A percentile compares a stretch with the other conserved stretches of the same genome.
phyloP scores from a whole-genome alignment of 2,113 vertebrate species.

The Ammospiza nelsoni region DNA sequence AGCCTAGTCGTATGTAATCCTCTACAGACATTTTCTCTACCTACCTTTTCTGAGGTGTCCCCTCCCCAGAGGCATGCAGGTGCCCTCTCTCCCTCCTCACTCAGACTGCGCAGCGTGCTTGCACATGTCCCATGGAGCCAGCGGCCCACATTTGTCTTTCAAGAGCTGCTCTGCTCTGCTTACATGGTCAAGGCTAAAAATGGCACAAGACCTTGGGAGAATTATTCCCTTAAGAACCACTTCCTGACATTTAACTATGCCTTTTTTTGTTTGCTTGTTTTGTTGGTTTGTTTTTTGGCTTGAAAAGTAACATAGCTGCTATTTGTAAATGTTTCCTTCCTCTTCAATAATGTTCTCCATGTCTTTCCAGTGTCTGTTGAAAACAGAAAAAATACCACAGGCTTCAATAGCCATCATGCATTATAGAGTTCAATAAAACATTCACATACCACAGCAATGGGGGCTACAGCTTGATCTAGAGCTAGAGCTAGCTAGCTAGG shows the following conservation, averaged over 20 bases:
- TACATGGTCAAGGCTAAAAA: neutral
- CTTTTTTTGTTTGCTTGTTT: neutral
- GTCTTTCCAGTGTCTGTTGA: neutral
- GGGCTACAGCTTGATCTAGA: neutral
- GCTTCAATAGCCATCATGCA: neutral
- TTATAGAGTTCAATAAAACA: neutral
- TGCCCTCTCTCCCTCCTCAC: neutral
- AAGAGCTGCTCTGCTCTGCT: neutral
- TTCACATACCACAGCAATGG: neutral
- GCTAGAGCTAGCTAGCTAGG: neutral
- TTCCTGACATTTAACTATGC: neutral
- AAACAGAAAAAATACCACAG: neutral
- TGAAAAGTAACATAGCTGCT: neutral
- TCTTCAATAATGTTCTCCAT: neutral
- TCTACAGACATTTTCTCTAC: neutral
- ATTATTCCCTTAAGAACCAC: neutral
- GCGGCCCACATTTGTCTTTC: accelerated
- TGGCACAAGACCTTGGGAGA: neutral
- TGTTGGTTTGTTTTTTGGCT: neutral
- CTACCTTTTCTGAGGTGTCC: neutral
- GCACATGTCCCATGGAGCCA: neutral
- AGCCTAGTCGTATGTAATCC: neutral
- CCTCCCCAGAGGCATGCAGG: neutral
- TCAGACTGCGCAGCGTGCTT: accelerated
- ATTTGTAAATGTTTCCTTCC: neutral